These are phyloP conservation scores for Anadara kagoshimensis DNA, from an alignment of 1,140 invertebrate species.

Conservation along the genomic window DNA sequence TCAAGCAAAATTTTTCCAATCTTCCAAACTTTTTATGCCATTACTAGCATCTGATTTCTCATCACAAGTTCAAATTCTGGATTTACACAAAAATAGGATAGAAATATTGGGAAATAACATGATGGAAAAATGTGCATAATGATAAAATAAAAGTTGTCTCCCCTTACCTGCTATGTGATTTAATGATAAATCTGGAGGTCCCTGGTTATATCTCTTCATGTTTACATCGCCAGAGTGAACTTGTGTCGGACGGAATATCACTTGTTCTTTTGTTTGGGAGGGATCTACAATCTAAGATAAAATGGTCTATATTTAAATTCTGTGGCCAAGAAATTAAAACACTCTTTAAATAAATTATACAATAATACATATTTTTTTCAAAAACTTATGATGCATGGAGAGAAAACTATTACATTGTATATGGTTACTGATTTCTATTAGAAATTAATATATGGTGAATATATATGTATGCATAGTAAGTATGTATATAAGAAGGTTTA, in stretches of 20 bases:
- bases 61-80: not conserved
- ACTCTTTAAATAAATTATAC: no score
- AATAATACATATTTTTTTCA: no score
- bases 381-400: not conserved
- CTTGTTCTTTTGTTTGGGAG: conserved; percentile 37
- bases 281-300: conserved; percentile 19
- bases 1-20: not conserved
- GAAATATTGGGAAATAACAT: not conserved
- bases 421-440: no score
- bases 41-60: not conserved
- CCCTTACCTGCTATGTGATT: conserved; percentile 60
- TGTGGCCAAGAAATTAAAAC: not conserved
- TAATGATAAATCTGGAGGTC: conserved; percentile 54
- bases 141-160: not conserved
- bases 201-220: conserved; percentile 60
- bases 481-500: no score
- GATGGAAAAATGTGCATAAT: not conserved
- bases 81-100: not conserved
- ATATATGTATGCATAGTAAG: no score
- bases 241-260: conserved; percentile 55
- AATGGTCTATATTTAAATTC: not conserved
- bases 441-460: no score
- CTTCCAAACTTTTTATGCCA: not conserved
- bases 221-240: conserved; percentile 44
- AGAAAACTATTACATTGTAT: no score